These are phyloP conservation scores for Triplophysa dalaica DNA, from an alignment of 2,113 vertebrate species.

Conservation along the genomic window DNA sequence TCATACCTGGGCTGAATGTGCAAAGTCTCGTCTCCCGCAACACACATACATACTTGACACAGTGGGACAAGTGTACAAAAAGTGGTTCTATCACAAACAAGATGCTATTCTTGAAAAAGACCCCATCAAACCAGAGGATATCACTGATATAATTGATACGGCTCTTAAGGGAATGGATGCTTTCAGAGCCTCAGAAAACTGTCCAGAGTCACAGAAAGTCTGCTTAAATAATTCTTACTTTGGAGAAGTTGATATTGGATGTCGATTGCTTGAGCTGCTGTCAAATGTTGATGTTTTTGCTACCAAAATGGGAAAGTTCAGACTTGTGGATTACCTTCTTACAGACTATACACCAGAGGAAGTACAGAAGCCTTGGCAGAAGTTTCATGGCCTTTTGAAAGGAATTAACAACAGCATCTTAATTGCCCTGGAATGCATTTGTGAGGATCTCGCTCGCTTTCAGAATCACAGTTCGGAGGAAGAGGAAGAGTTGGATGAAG, in stretches of 20 bases:
- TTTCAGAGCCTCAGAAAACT: slow-evolving; percentile 72
- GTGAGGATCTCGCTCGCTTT: slow-evolving; percentile 80
- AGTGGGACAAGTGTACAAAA: slow-evolving; percentile 82
- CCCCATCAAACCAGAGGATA: slow-evolving; percentile 27
- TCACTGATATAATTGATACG: slow-evolving; percentile 64
- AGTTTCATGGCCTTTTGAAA: slow-evolving; percentile 73
- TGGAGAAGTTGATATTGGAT: slow-evolving; percentile 77
- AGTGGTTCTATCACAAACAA: slow-evolving; percentile 72
- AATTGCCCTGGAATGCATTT: slow-evolving; percentile 77
- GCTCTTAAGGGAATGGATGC: slow-evolving; percentile 75
- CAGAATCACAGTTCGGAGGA: slow-evolving; percentile 72
- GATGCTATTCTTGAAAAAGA: slow-evolving; percentile 61
- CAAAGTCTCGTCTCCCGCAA: slow-evolving; percentile 64
- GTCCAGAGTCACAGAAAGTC: slow-evolving; percentile 66
- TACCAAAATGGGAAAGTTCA: slow-evolving; percentile 30
- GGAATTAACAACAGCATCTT: slow-evolving; percentile 68
- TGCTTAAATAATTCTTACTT: slow-evolving; percentile 73
- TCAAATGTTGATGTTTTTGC: slow-evolving; percentile 67
- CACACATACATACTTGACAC: slow-evolving; percentile 82
- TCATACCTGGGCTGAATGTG: slow-evolving; percentile 71
- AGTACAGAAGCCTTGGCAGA: slow-evolving; percentile 67
- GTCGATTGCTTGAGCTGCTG: slow-evolving; percentile 72
- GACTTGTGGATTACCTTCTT: slow-evolving; percentile 74
- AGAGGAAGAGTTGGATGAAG: slow-evolving; percentile 60
- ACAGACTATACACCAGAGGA: slow-evolving; percentile 74